Evolutionary conservation across 2,888 invertebrate genomes (phyloP).

Genomic region (Uloborus plumipes): DNA sequence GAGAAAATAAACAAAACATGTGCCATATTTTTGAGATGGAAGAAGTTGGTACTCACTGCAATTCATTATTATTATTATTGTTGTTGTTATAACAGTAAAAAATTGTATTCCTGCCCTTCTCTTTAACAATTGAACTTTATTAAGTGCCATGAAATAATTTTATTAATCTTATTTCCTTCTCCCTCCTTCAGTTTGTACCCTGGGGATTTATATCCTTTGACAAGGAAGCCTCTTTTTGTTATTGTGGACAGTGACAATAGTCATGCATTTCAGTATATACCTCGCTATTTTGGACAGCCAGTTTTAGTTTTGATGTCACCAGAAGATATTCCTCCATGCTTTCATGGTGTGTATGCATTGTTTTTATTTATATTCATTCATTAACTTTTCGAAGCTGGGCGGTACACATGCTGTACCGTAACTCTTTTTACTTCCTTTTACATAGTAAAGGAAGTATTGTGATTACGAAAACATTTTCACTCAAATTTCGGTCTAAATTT

Average conservation of each 20-base stretch:
- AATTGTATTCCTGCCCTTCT: no score
- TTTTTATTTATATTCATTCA: not conserved
- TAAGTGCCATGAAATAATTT: not conserved
- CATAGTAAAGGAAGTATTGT: no score
- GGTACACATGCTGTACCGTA: no score
- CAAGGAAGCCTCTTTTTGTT: conserved; percentile 90
- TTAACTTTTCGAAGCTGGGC: no score
- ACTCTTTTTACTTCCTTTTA: no score
- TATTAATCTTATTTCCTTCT: not conserved
- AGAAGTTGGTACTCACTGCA: no score
- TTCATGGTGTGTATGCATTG: conserved; percentile 78
- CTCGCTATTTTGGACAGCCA: conserved; percentile 92
- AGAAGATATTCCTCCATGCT: conserved; percentile 86
- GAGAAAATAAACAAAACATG: no score
- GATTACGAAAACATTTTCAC: no score
- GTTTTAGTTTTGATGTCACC: conserved; percentile 94
- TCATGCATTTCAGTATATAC: conserved; percentile 79
- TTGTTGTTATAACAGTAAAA: no score
- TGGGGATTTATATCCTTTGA: conserved; percentile 92
- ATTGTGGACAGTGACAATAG: conserved; percentile 94
- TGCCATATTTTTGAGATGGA: no score
- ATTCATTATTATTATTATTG: no score
- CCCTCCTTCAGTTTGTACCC: conserved; percentile 79
- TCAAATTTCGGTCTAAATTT: no score
- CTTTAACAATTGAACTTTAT: not conserved